Conservation (phyloP, 2,888 invertebrate genomes). For the Mylabris sibirica region DNA sequence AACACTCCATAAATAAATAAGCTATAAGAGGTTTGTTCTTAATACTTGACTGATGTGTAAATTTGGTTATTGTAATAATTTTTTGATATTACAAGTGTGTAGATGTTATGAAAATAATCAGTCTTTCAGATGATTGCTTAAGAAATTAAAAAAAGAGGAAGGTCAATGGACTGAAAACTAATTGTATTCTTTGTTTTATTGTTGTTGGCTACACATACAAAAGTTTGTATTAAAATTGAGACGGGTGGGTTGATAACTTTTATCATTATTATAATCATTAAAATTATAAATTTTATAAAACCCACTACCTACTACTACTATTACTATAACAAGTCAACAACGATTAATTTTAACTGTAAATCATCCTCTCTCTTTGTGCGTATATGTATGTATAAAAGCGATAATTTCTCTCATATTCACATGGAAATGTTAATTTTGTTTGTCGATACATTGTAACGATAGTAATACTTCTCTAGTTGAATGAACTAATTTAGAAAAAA, state of each 20-base stretch:
- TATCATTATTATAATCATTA: neutral
- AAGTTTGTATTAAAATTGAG: neutral
- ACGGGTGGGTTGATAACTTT: neutral
- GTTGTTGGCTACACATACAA: neutral
- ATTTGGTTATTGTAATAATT: neutral
- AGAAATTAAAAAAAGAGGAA: neutral
- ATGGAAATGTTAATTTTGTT: neutral
- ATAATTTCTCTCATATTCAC: neutral
- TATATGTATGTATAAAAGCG: neutral
- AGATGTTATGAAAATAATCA: neutral
- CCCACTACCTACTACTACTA: neutral
- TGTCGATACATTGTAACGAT: neutral
- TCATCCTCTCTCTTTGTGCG: neutral
- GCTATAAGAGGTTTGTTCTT: no score
- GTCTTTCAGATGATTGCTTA: neutral
- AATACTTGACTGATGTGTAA: neutral
- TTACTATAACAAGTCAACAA: neutral
- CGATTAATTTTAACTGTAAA: slow-evolving; percentile 9
- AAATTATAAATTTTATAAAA: neutral
- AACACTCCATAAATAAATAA: no score
- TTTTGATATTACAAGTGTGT: neutral
- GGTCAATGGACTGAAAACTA: neutral
- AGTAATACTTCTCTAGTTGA: neutral
- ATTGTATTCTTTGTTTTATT: neutral
- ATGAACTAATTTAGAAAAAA: neutral